Evolutionary conservation across 2,888 invertebrate genomes (phyloP).

Genomic region (Galeruca laticollis): DNA sequence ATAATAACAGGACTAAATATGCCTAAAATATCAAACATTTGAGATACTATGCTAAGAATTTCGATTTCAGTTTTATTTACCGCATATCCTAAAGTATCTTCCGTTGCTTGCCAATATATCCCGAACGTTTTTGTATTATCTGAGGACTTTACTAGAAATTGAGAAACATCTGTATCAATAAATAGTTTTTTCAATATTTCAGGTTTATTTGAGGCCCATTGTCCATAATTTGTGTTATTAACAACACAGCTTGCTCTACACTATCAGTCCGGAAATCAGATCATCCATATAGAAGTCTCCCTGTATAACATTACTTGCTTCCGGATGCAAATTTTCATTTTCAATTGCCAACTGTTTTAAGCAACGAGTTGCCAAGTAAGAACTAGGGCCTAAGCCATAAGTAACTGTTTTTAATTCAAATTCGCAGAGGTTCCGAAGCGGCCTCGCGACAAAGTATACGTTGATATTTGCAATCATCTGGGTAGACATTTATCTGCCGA

Average conservation of each 20-base stretch:
- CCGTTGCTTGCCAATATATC: slow-evolving; percentile 36
- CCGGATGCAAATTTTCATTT: slow-evolving; percentile 31
- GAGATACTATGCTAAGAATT: slow-evolving; percentile 33
- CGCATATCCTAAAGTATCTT: slow-evolving; percentile 34
- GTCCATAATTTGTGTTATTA: slow-evolving; percentile 32
- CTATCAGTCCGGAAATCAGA: slow-evolving; percentile 38
- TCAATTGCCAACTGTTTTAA: slow-evolving; percentile 44
- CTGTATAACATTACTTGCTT: slow-evolving; percentile 35
- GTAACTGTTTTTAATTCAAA: slow-evolving; percentile 47
- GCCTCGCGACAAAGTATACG: slow-evolving; percentile 44
- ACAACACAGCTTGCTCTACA: slow-evolving; percentile 27
- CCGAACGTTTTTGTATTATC: slow-evolving; percentile 36
- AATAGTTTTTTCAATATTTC: slow-evolving; percentile 15
- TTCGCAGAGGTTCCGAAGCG: slow-evolving; percentile 24
- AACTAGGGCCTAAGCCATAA: slow-evolving; percentile 44
- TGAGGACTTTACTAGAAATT: slow-evolving; percentile 17
- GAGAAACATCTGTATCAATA: not conserved
- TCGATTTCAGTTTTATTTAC: slow-evolving; percentile 12
- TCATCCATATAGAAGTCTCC: slow-evolving; percentile 44
- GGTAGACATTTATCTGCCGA: slow-evolving; percentile 43
- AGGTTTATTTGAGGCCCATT: slow-evolving; percentile 41
- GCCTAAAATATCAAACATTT: slow-evolving; percentile 52
- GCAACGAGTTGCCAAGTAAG: slow-evolving; percentile 45
- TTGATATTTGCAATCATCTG: slow-evolving; percentile 42
- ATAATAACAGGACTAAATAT: slow-evolving; percentile 45